A percentile compares a stretch with the other conserved stretches of the same genome.
phyloP scores from a whole-genome alignment of 2,888 invertebrate species.

The Venusia cambrica region DNA sequence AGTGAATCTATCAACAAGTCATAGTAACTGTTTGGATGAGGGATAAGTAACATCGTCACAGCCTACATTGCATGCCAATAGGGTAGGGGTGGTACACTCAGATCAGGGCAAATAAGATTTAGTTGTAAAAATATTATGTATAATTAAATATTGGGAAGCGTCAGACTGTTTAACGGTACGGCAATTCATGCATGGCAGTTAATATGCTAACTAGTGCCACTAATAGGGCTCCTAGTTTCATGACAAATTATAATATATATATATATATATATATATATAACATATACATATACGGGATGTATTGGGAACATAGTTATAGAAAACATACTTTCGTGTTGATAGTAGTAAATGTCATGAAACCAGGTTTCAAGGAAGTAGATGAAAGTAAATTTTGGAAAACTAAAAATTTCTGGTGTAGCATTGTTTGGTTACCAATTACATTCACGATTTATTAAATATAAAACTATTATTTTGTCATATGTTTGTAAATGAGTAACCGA shows the following conservation, averaged over 20 bases:
- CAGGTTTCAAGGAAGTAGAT: constrained; percentile 52
- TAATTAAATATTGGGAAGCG: constrained; percentile 57
- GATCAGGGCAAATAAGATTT: constrained; percentile 49
- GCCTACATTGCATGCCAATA: constrained; percentile 77
- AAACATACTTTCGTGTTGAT: constrained; percentile 31
- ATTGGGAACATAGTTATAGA: constrained; percentile 32
- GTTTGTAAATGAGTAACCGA: constrained; percentile 61
- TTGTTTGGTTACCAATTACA: constrained; percentile 66
- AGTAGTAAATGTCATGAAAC: constrained; percentile 64
- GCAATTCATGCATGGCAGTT: constrained; percentile 64
- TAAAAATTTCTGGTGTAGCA: constrained; percentile 50
- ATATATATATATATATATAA: no score
- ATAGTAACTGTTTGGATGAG: constrained; percentile 77
- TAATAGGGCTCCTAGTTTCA: constrained; percentile 54
- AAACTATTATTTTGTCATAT: constrained; percentile 6
- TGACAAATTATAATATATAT: constrained; percentile 48
- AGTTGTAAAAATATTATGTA: constrained; percentile 32
- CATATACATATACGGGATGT: constrained; percentile 30
- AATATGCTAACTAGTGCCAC: constrained; percentile 35
- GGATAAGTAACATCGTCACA: constrained; percentile 78
- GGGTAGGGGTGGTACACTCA: constrained; percentile 59
- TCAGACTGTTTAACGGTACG: constrained; percentile 61
- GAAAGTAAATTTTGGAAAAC: constrained; percentile 52
- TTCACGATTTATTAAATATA: constrained; percentile 4
- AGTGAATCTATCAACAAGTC: constrained; percentile 60